A percentile compares a stretch with the other conserved stretches of the same genome.
Conservation (phyloP, 2,113 vertebrate species). For the Saimiri boliviensis region DNA sequence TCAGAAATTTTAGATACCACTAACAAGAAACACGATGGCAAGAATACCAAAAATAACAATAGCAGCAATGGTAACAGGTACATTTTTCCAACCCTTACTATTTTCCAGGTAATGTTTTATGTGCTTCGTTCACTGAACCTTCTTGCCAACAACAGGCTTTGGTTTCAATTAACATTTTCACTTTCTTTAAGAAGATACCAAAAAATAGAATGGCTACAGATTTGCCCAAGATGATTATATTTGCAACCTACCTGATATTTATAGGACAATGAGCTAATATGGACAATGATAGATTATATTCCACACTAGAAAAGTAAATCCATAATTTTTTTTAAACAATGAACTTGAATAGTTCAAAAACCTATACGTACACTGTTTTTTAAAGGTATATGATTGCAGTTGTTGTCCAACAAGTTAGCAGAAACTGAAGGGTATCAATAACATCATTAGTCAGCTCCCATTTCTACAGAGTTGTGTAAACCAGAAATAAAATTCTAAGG, state of each 20-base stretch:
- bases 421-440: neutral
- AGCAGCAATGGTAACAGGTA: too few species aligned
- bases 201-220: neutral
- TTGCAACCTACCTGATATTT: neutral
- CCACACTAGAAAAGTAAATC: neutral
- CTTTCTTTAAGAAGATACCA: neutral
- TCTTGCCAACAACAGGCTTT: neutral
- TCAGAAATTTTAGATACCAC: neutral
- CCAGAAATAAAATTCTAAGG: too few species aligned
- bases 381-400: neutral
- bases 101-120: neutral
- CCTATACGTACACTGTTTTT: neutral
- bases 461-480: neutral
- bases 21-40: neutral
- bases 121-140: neutral
- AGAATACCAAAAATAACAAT: neutral
- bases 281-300: neutral
- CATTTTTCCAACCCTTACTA: neutral
- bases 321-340: neutral
- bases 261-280: neutral
- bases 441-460: too few species aligned
- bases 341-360: neutral
- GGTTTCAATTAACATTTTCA: neutral
- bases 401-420: neutral
- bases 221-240: neutral